Base-by-base conservation (phyloP, 2,888 invertebrate genomes). In the Drosophila emarginata region DNA sequence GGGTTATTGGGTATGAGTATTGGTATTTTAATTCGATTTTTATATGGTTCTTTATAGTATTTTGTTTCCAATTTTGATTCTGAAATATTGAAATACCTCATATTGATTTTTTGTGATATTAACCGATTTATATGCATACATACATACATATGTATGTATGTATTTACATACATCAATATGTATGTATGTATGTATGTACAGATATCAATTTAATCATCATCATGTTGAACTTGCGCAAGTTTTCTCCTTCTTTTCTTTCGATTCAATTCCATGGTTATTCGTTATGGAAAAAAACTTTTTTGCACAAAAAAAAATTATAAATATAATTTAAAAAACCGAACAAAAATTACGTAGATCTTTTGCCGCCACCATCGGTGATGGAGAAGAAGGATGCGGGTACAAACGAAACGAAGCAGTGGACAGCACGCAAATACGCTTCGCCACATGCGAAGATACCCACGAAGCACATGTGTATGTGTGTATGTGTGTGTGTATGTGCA, bases 281-380 rank as follows among this genome's bases (percentile, higher is more conserved):
- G 61, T 57, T 40, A 40, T 45, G 66, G 53, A 64, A 72, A 70
- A 74, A 64, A 67, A 66, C 61, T 59, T 67, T 28, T 28, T 51
- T 14, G 12, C n/a, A 45, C 23, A 26, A 21, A 23, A 23, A 26
- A 26, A 21, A 60, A 51, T 51, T 14, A 23, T 39, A 36, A 37
- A 32, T 39, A 58, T 23, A 60, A 39, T 70, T 52, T 56, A 61
- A 53, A 56, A 73, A 54, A 28, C 32, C 26, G 61, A 11, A 51
- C 50, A 64, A 59, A 65, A 82, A 80, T 80, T 82, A 80, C 80
- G 80, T 76, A 80, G 80, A 82, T 82, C 80, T 80, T 77, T 79
- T 67, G 79, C 79, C 77, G 81, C 74, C 79, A 39, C 54, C 59
- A 14, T 52, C 14, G 32, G 4, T 26, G 62, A 52, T 57, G 61